Evolutionary conservation across 1,140 invertebrate species (phyloP).

Genomic region (Drosophila novamexicana): DNA sequence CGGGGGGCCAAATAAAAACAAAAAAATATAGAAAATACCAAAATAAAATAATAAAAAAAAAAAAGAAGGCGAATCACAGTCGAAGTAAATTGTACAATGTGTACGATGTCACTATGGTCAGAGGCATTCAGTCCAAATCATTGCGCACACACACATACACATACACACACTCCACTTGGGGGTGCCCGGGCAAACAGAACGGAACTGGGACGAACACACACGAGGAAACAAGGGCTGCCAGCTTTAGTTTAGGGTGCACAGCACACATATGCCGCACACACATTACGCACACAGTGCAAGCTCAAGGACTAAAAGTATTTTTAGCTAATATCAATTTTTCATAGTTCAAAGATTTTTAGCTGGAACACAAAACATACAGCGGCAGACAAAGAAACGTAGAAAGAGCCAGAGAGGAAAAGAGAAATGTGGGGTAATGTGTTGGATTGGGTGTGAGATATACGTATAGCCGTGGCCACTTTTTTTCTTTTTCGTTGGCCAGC

Average conservation of each 20-base stretch:
- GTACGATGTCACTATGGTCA: slow-evolving; percentile 61
- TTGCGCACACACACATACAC: slow-evolving; percentile 53
- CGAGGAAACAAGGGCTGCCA: slow-evolving; percentile 7
- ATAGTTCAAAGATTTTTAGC: slow-evolving; percentile 80
- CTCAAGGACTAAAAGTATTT: slow-evolving; percentile 80
- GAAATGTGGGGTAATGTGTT: not conserved
- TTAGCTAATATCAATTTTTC: slow-evolving; percentile 83
- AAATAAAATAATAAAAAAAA: slow-evolving; percentile 18
- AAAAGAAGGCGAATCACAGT: slow-evolving; percentile 64
- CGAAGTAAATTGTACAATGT: slow-evolving; percentile 74
- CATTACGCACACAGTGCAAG: slow-evolving; percentile 29
- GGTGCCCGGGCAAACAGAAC: slow-evolving; percentile 33
- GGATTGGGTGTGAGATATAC: slow-evolving; percentile 24
- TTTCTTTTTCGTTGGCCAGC: slow-evolving; percentile 41
- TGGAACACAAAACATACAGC: slow-evolving; percentile 44
- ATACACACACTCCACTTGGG: slow-evolving; percentile 61
- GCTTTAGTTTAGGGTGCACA: slow-evolving; percentile 12
- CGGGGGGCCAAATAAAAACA: slow-evolving; percentile 4
- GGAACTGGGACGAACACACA: slow-evolving; percentile 57
- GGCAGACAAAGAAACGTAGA: not conserved
- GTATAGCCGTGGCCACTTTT: slow-evolving; percentile 48
- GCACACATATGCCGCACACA: slow-evolving; percentile 50
- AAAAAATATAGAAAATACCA: slow-evolving; percentile 3
- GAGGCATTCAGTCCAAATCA: slow-evolving; percentile 69
- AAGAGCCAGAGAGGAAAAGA: not conserved